Conservation (phyloP, 2,888 invertebrate genomes). For the Liopterus haemorrhoidalis region DNA sequence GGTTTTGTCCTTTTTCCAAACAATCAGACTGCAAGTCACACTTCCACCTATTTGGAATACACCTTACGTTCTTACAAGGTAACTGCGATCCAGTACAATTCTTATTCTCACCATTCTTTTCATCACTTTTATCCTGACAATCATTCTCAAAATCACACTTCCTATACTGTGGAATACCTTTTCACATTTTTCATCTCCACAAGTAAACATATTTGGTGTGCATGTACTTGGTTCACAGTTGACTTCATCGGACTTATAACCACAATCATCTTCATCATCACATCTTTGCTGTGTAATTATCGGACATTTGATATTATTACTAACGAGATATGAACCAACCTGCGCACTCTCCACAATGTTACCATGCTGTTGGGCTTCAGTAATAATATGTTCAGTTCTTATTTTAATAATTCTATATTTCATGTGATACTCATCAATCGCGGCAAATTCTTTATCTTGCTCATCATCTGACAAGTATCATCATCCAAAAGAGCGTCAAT, state of each 20-base stretch:
- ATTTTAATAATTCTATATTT: no score
- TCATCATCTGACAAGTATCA: no score
- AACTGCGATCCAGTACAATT: slow-evolving; percentile 58
- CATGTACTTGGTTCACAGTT: slow-evolving; percentile 49
- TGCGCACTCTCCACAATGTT: no score
- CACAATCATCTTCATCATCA: slow-evolving; percentile 63
- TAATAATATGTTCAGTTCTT: no score
- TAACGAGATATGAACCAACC: no score
- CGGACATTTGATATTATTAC: no score
- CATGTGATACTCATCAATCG: no score
- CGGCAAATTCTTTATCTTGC: no score
- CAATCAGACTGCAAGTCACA: slow-evolving; percentile 78
- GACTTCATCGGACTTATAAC: slow-evolving; percentile 57
- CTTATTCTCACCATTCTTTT: slow-evolving; percentile 52
- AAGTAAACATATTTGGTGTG: slow-evolving; percentile 52
- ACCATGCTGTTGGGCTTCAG: no score
- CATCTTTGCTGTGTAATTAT: no score
- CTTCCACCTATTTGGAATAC: slow-evolving; percentile 60
- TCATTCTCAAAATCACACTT: slow-evolving; percentile 58
- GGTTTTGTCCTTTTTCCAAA: no score
- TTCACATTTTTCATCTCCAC: slow-evolving; percentile 58
- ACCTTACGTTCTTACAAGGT: slow-evolving; percentile 64
- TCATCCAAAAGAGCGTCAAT: no score
- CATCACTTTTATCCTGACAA: slow-evolving; percentile 58
- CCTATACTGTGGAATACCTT: slow-evolving; percentile 58